These are phyloP conservation scores for Ennomos quercinarius DNA, from an alignment of 2,888 invertebrate genomes.

Conservation along the genomic window DNA sequence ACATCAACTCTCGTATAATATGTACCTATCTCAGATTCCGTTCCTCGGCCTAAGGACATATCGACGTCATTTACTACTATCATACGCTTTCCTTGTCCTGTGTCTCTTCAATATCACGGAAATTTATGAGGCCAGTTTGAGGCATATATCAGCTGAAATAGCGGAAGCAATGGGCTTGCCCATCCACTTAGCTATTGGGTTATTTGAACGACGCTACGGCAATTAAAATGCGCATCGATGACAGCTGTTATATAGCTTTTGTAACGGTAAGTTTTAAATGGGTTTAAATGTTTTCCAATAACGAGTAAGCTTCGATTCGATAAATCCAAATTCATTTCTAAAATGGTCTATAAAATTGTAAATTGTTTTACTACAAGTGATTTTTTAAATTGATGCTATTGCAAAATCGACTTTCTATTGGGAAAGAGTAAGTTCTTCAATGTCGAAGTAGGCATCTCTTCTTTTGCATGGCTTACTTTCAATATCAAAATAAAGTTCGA, in stretches of 20 bases:
- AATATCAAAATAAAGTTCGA: background rate
- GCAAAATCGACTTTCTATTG: too few relatives aligned
- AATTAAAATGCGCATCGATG: conserved; percentile 21
- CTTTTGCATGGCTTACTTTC: background rate
- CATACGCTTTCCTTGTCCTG: conserved; percentile 46
- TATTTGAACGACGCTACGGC: conserved; percentile 24
- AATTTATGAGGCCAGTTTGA: conserved; percentile 55
- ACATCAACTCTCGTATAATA: too few relatives aligned
- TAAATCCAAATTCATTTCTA: conserved; percentile 11
- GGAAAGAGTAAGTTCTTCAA: background rate
- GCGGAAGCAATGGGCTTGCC: conserved; percentile 42
- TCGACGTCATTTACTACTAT: conserved; percentile 27
- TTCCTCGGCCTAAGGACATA: conserved; percentile 10
- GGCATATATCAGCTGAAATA: conserved; percentile 44
- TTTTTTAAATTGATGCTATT: too few relatives aligned
- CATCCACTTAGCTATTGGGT: conserved; percentile 26
- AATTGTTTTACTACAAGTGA: too few relatives aligned
- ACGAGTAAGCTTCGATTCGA: conserved; percentile 6
- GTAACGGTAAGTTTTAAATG: conserved; percentile 23
- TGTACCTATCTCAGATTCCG: too few relatives aligned
- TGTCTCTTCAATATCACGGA: conserved; percentile 56
- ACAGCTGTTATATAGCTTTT: conserved; percentile 20
- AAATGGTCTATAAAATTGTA: conserved; percentile 1
- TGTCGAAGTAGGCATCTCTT: background rate
- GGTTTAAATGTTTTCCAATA: conserved; percentile 11